Conservation (phyloP, 2,797 vertebrate species). For the Siniperca undulata region DNA sequence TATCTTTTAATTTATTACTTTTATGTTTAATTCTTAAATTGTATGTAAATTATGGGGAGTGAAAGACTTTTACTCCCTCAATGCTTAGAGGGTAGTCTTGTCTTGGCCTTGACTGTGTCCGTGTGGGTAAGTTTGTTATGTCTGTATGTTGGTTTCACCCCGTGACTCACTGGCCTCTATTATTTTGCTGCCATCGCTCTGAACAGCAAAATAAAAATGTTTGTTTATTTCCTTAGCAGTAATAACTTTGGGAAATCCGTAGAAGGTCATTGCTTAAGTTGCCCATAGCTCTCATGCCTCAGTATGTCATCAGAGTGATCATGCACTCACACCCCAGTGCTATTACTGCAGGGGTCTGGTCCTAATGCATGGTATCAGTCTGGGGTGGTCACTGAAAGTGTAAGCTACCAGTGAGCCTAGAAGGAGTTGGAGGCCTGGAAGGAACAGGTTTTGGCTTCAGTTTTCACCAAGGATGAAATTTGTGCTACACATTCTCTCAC, state of each 20-base stretch:
- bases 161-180: constrained; percentile 66
- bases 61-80: constrained; percentile 23
- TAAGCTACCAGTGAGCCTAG: constrained; percentile 27
- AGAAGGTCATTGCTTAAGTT: constrained; percentile 53
- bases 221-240: constrained; percentile 58
- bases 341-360: constrained; percentile 35
- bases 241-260: constrained; percentile 62
- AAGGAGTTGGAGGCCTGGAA: constrained; percentile 19
- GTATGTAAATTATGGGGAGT: neutral
- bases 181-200: constrained; percentile 52
- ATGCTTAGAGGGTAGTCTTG: constrained; percentile 27
- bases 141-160: constrained; percentile 60
- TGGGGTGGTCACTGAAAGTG: constrained; percentile 24
- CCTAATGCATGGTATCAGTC: constrained; percentile 44
- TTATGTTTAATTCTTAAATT: neutral
- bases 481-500: constrained; percentile 5
- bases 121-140: constrained; percentile 70
- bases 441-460: constrained; percentile 14
- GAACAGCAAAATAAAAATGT: constrained; percentile 51
- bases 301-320: constrained; percentile 55
- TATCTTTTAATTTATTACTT: neutral
- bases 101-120: constrained; percentile 42
- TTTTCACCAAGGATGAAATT: neutral
- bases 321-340: constrained; percentile 18
- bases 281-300: constrained; percentile 35